Evolutionary conservation across 2,797 vertebrate genomes (phyloP).

Genomic region (Phoxinus dragarum): DNA sequence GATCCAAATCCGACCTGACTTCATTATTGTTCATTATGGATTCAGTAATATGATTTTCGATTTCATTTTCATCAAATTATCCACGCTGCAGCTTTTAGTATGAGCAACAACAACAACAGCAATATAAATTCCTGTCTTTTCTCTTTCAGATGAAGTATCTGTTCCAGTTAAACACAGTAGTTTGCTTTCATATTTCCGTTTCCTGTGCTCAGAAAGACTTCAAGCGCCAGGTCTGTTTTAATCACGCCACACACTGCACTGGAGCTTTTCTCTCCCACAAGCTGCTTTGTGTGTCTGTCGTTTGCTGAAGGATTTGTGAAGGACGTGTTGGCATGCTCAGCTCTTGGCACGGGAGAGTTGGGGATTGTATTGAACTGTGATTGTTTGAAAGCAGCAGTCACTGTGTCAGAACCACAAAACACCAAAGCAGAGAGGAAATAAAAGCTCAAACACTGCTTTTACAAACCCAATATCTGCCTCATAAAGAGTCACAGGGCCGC

Average conservation of each 20-base stretch:
- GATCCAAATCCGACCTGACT: not conserved
- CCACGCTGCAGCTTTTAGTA: not conserved
- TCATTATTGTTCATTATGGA: not conserved
- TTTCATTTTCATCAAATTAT: not conserved
- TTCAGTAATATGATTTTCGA: not conserved
- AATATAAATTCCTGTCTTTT: constrained; percentile 53
- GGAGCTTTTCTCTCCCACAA: constrained; percentile 37
- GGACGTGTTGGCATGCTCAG: constrained; percentile 55
- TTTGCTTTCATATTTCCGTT: constrained; percentile 63
- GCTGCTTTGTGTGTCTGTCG: constrained; percentile 57
- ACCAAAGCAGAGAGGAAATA: constrained; percentile 35
- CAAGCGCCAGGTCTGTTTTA: constrained; percentile 54
- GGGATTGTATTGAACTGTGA: constrained; percentile 56
- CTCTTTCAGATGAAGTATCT: constrained; percentile 72
- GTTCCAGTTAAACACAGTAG: constrained; percentile 62
- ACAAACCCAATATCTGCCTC: constrained; percentile 55
- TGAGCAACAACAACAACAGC: not conserved
- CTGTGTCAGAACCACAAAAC: constrained; percentile 55
- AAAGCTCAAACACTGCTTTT: constrained; percentile 44
- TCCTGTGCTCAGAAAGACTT: constrained; percentile 28
- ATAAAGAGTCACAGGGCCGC: constrained; percentile 42
- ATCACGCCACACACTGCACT: constrained; percentile 48
- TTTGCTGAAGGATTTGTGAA: constrained; percentile 64
- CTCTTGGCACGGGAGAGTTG: constrained; percentile 43
- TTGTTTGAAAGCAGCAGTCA: constrained; percentile 63